Conservation (phyloP, 2,113 vertebrate species). For the Austrofundulus limnaeus region DNA sequence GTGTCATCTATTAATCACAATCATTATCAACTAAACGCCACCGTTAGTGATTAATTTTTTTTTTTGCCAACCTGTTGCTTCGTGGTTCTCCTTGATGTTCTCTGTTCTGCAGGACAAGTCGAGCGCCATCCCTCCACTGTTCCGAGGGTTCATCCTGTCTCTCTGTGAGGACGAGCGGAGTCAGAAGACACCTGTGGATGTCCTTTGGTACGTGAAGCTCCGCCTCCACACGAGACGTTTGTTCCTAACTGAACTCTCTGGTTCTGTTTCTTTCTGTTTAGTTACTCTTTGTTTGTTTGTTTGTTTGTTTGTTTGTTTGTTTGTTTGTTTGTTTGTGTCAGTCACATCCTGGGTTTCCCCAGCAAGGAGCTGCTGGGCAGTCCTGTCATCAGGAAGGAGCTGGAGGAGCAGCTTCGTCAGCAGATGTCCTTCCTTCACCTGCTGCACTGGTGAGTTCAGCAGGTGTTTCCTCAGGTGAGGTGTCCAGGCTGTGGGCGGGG, state of each 20-base stretch:
- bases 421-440: constrained; percentile 90
- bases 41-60: too few relatives aligned
- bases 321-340: constrained; percentile 48
- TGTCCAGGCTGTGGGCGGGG: constrained; percentile 1
- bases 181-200: constrained; percentile 78
- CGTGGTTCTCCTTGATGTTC: not conserved
- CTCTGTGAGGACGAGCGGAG: constrained; percentile 84
- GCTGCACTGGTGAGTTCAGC: constrained; percentile 83
- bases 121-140: constrained; percentile 80
- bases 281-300: too few relatives aligned
- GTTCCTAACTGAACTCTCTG: too few relatives aligned
- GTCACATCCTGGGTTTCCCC: constrained; percentile 87
- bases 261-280: too few relatives aligned
- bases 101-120: constrained; percentile 76
- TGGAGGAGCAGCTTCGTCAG: constrained; percentile 79
- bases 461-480: too few relatives aligned
- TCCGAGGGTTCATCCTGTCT: constrained; percentile 86
- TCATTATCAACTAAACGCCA: too few relatives aligned
- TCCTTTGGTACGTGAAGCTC: constrained; percentile 77
- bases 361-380: constrained; percentile 80
- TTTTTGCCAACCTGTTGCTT: not conserved
- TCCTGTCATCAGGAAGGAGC: constrained; percentile 78
- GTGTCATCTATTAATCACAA: too few relatives aligned
- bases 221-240: not conserved
- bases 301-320: too few relatives aligned